phyloP scores from a whole-genome alignment of 2,797 vertebrate genomes.

The Liasis olivaceus region DNA sequence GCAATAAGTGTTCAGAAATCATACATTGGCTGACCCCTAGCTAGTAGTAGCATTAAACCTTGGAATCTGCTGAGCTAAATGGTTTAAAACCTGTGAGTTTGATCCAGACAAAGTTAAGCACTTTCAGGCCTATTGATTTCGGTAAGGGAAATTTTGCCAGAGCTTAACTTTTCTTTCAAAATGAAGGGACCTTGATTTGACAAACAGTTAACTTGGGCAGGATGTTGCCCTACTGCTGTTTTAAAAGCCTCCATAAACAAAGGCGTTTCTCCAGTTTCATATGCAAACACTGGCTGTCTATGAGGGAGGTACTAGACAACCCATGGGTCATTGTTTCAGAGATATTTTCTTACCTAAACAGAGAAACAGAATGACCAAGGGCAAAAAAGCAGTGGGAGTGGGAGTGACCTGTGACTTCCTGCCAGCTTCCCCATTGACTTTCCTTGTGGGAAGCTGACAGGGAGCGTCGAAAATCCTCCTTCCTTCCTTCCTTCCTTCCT shows the following conservation, averaged over 20 bases:
- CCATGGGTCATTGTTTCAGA: too few species aligned
- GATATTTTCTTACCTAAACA: too few species aligned
- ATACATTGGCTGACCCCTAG: not conserved
- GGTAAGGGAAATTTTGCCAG: not conserved
- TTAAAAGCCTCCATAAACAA: not conserved
- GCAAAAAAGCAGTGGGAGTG: too few species aligned
- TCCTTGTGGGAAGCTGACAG: too few species aligned
- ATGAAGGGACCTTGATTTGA: not conserved
- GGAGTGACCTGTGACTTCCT: too few species aligned
- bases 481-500: too few species aligned
- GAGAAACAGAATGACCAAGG: too few species aligned
- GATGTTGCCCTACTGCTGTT: not conserved
- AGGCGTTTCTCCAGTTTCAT: not conserved
- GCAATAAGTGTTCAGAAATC: not conserved
- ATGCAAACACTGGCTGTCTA: not conserved
- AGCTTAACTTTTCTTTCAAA: not conserved
- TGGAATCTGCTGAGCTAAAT: not conserved
- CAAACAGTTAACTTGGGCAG: not conserved
- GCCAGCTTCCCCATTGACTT: too few species aligned
- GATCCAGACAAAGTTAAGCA: not conserved
- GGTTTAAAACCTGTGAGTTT: not conserved
- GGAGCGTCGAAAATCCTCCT: too few species aligned
- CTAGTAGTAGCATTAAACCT: slow-evolving; percentile 1
- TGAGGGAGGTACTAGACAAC: not conserved
- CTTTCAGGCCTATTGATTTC: slow-evolving; percentile 1